Evolutionary conservation across 2,888 invertebrate genomes (phyloP).

Genomic region (Clunio marinus): DNA sequence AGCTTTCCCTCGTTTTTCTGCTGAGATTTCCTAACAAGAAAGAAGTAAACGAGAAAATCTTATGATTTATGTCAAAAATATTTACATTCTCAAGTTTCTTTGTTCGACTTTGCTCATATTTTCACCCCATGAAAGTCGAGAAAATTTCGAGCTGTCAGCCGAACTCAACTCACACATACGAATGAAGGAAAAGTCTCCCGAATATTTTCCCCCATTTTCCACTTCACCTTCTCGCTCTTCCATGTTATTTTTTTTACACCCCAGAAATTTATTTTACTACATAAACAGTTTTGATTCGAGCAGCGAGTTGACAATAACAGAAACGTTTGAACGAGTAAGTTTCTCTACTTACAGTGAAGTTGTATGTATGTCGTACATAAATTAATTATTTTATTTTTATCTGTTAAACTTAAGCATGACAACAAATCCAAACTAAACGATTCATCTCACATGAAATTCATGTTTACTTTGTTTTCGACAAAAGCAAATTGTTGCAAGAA

Average conservation of each 20-base stretch:
- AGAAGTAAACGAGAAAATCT: neutral
- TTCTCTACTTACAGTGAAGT: too few relatives aligned
- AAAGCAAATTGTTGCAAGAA: too few relatives aligned
- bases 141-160: too few relatives aligned
- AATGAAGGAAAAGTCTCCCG: neutral
- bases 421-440: too few relatives aligned
- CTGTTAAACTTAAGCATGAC: too few relatives aligned
- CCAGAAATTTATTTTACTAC: slow-evolving; percentile 39
- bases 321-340: too few relatives aligned
- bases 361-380: too few relatives aligned
- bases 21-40: too few relatives aligned
- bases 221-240: neutral
- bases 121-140: neutral
- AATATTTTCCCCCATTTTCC: neutral
- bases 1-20: too few relatives aligned
- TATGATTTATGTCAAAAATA: slow-evolving; percentile 19
- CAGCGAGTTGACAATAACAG: neutral
- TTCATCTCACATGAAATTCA: too few relatives aligned
- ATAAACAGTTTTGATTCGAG: slow-evolving; percentile 38
- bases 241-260: slow-evolving; percentile 35
- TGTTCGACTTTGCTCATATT: neutral
- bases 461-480: too few relatives aligned
- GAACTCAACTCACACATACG: neutral
- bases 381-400: too few relatives aligned
- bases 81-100: slow-evolving; percentile 31